Base-by-base conservation (phyloP, 2,888 invertebrate genomes). In the Macaria notata region DNA sequence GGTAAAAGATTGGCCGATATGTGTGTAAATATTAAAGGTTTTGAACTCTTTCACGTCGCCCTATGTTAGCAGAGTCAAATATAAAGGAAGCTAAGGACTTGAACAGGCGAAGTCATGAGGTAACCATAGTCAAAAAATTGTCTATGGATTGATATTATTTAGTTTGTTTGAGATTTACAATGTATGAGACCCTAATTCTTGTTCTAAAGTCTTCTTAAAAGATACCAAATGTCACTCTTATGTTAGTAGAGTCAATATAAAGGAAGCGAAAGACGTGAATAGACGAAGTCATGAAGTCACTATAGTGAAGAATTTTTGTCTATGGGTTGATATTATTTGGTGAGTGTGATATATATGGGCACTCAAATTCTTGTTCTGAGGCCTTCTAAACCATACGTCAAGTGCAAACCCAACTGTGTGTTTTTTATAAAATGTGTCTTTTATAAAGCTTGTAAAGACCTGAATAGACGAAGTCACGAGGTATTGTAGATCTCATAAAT, bases 61-160 rank as follows among this genome's bases (percentile, higher is more conserved):
- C 92, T 0, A 77, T 91, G 83, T 83, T 88, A 62, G 85, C 86
- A n/a, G 90, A 91, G 52, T 81, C 87, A 0, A 85, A 82, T 64
- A 68, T 81, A 31, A 86, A 87, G 59, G 88, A 88, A 59, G 73
- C 82, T 0, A 86, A 86, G 63, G 88, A 88, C 56, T 66, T 86
- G 9, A 88, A 88, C 60, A 71, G 91, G 46, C 75, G 89, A 55
- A 90, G 89, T 71, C 88, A 89, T 52, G 86, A 88, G 57, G 82
- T 81, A 54, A 76, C 82, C 9, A 81, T 84, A 46, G 84, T 88
- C 19, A 87, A 90, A 67, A 87, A 91, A 61, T 73, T 88, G 9
- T 89, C 90, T 42, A 83, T 89, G 81, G 91, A 90, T 83, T 91
- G 90, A 91, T 81, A 39, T 5, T 5, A 36, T 36, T 4, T 39